Conservation (phyloP, 2,113 vertebrate genomes). For the Hypanus sabinus region DNA sequence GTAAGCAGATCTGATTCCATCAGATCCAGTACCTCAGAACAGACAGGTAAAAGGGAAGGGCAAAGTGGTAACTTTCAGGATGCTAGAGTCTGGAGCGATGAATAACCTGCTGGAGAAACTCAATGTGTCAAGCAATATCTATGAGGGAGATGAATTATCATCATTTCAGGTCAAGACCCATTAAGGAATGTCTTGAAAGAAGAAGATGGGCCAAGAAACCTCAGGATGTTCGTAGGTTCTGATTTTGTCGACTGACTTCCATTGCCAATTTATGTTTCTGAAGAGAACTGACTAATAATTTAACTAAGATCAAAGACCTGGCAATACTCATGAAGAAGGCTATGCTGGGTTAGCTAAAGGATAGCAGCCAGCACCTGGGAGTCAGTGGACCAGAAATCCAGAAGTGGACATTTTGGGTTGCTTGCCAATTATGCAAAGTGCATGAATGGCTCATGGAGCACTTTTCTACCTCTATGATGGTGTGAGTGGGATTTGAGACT, state of each 20-base stretch:
- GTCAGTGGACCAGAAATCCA: background rate
- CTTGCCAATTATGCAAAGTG: background rate
- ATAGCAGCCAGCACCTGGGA: background rate
- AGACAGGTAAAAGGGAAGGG: no score
- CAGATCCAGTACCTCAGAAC: no score
- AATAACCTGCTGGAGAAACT: no score
- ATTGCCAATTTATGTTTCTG: background rate
- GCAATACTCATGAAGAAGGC: background rate
- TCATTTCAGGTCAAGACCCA: no score
- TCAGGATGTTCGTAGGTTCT: background rate
- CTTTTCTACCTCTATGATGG: background rate
- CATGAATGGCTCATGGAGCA: background rate
- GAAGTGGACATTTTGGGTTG: background rate
- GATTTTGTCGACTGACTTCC: background rate
- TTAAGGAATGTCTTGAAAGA: no score
- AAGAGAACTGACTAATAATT: background rate
- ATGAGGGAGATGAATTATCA: no score
- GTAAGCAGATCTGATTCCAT: no score
- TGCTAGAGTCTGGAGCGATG: no score
- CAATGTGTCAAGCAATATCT: no score
- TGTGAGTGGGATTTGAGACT: background rate
- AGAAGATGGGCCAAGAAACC: no score
- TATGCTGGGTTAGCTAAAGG: background rate
- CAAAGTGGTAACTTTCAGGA: no score
- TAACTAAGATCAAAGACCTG: background rate